Conservation (phyloP, 2,888 invertebrate species). For the Pammene aurita region DNA sequence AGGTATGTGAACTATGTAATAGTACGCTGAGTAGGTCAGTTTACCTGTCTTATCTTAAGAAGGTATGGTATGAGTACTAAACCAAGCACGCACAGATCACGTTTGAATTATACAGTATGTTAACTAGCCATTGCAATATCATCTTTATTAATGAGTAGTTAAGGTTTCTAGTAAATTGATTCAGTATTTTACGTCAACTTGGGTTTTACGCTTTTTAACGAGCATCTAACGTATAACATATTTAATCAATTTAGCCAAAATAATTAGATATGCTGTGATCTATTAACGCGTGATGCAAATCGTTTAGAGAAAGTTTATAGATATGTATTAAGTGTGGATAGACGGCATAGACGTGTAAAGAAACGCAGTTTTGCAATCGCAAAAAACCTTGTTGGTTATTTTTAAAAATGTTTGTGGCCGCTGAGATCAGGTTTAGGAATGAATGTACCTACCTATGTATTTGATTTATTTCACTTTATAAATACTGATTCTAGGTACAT, state of each 20-base stretch:
- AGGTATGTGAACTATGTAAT: constrained; percentile 39
- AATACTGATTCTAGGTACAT: no score
- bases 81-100: constrained; percentile 24
- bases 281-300: no score
- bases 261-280: no score
- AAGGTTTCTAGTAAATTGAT: not conserved
- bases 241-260: not conserved
- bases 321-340: no score
- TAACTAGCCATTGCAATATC: not conserved
- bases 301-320: no score
- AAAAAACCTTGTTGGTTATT: no score
- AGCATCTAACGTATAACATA: not conserved
- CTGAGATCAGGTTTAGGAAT: no score
- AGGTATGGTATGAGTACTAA: constrained; percentile 54
- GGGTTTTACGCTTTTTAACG: not conserved
- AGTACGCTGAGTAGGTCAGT: constrained; percentile 44
- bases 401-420: no score
- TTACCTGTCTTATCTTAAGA: constrained; percentile 53
- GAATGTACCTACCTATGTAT: no score
- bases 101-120: constrained; percentile 11
- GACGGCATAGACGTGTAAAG: no score
- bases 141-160: not conserved
- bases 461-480: no score
- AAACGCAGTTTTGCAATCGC: no score
- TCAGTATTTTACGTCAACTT: constrained; percentile 8